Conservation (phyloP, 2,888 invertebrate species). For the Cephalotes varians region DNA sequence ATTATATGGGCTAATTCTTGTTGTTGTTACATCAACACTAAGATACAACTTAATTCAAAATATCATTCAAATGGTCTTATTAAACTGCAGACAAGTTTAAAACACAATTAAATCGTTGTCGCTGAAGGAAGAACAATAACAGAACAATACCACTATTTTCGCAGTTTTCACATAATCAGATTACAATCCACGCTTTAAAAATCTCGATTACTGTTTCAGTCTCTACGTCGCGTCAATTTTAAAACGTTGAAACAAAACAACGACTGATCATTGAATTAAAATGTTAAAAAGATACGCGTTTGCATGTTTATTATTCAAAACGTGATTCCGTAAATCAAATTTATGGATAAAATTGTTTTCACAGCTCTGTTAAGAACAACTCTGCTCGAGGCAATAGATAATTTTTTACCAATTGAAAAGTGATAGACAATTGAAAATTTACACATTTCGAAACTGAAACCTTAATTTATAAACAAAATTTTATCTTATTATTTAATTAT, state of each 20-base stretch:
- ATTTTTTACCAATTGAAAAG: not conserved
- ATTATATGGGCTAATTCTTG: not conserved
- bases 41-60: not conserved
- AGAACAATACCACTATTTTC: not conserved
- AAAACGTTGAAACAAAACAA: slow-evolving; percentile 12
- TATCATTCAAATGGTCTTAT: not conserved
- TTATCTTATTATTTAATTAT: not conserved
- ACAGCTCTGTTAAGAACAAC: not conserved
- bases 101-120: not conserved
- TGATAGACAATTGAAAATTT: not conserved
- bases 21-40: not conserved
- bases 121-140: not conserved
- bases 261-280: slow-evolving; percentile 26
- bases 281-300: not conserved
- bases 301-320: slow-evolving; percentile 6
- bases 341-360: not conserved
- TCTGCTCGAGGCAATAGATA: not conserved
- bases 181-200: not conserved
- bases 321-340: slow-evolving; percentile 18
- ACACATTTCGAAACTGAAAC: not conserved
- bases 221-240: not conserved
- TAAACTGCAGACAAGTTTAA: not conserved
- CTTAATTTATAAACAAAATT: not conserved
- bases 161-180: not conserved
- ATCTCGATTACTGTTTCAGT: slow-evolving; percentile 19